Evolutionary conservation across 2,888 invertebrate species (phyloP), one percentile per base, ranked within the genome.

Genomic region (Cotesia congregata): DNA sequence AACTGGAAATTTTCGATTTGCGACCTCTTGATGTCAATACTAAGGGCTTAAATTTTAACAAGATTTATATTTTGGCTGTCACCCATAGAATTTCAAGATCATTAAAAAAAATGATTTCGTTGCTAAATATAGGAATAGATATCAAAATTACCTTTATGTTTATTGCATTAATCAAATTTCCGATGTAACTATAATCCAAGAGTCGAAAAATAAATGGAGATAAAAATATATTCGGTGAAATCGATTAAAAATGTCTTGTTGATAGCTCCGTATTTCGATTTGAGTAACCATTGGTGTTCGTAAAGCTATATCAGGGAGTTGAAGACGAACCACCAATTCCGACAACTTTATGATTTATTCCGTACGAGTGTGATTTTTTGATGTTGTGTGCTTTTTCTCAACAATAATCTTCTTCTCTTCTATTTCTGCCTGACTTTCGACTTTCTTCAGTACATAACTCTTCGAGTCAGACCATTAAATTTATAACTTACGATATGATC

Each of bases 321-420:
- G 9, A 12, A 50, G 12, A 50, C 50, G 12, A 50, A 78, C 80
- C 79, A 77, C 79, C 79, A 79, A 77, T 80, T 80, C 80, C 79
- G 80, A 79, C 80, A 80, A 71, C 67, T 69, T 40, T 75, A 77
- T 80, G 80, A 80, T 80, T 80, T 80, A 80, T 80, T 79, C 75
- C 76, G 77, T 78, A 78, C 80, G 77, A 80, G 77, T 79, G 80
- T 80, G 79, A 80, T 78, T 79, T 70, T 17, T 75, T 80, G 79
- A 77, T 74, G 75, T 71, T 79, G 64, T 73, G 6, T 60, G 39
- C 40, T 78, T 77, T 78, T 75, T 68, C 69, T 76, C 74, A 59
- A 75, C 74, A 72, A 30, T 72, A 75, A 79, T 75, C 77, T 75
- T 78, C 78, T 72, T 73, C 76, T 72, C 73, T 70, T 73, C 78